Evolutionary conservation across 2,888 invertebrate genomes (phyloP), one percentile per base, ranked within the genome.

Genomic region (Gnatocerus cornutus): DNA sequence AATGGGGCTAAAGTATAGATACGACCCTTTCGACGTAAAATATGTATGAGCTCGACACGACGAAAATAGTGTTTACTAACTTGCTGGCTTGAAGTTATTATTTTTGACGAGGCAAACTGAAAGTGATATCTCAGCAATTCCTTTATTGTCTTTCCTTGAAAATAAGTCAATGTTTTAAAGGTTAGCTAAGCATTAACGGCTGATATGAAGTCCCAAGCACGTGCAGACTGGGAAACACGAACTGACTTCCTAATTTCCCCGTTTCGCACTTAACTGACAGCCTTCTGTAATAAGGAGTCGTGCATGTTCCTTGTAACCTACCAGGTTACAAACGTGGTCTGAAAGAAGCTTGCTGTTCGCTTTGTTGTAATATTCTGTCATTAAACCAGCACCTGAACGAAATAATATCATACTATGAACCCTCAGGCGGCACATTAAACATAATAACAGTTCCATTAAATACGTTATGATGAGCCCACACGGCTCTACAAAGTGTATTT

Each of bases 231-330:
- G 56, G 71, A 56, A 69, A 76, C 76, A 73, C 73, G 73, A 72
- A 72, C 66, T 48, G 76, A 76, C 76, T 76, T 69, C 71, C 72
- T 74, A 76, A 76, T 76, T 76, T 71, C 66, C 68, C 70, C 48
- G 69, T 72, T 74, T 72, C 66, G 68, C 68, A 71, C 69, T 64
- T 65, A 73, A 76, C 73, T 74, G 74, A 73, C 74, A 74, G 71
- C 69, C 55, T 62, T 55, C 45, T 71, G 71, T 73, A 74, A 73
- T 76, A 74, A 74, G 72, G 68, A 75, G 53, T 59, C 63, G 62
- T 55, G 56, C 46, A 68, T 63, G 62, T 56, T 50, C 56, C 56
- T 68, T 62, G 62, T 52, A 62, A 46, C 48, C 27, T 56, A 33
- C 53, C 64, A 45, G 62, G 62, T 62, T 62, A 64, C 64, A 64